phyloP scores from a whole-genome alignment of 1,140 invertebrate genomes.

The Papilio helenus region DNA sequence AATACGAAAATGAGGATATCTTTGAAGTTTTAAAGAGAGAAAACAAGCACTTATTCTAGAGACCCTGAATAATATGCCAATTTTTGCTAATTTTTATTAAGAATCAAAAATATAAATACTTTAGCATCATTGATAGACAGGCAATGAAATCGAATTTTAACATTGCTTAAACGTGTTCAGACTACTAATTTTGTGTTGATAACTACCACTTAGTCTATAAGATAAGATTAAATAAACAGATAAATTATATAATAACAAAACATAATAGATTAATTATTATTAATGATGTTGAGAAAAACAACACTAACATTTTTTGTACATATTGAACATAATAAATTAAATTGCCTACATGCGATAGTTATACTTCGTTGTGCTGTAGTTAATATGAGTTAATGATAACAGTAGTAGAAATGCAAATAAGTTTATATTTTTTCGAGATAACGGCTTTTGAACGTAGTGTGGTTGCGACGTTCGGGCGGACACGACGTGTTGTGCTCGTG shows the following conservation, averaged over 20 bases:
- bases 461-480: conserved; percentile 48
- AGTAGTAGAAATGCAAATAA: conserved; percentile 37
- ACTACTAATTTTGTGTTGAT: not conserved
- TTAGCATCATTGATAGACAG: not conserved
- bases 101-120: no score
- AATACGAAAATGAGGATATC: not conserved
- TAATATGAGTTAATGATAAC: not conserved
- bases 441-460: conserved; percentile 52
- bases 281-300: not conserved
- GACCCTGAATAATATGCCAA: not conserved
- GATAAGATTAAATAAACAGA: conserved; percentile 13
- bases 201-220: not conserved
- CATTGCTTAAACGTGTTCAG: not conserved
- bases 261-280: not conserved
- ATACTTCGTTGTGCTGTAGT: not conserved
- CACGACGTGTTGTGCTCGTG: conserved; percentile 59
- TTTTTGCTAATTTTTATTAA: not conserved
- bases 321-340: conserved; percentile 19
- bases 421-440: conserved; percentile 43
- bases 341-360: not conserved
- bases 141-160: not conserved
- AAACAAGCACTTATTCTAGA: not conserved
- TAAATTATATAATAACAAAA: conserved; percentile 1
- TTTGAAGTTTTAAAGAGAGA: not conserved
- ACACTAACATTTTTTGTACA: conserved; percentile 9